phyloP scores from a whole-genome alignment of 2,797 vertebrate genomes.

The Pseudochirops corinnae region DNA sequence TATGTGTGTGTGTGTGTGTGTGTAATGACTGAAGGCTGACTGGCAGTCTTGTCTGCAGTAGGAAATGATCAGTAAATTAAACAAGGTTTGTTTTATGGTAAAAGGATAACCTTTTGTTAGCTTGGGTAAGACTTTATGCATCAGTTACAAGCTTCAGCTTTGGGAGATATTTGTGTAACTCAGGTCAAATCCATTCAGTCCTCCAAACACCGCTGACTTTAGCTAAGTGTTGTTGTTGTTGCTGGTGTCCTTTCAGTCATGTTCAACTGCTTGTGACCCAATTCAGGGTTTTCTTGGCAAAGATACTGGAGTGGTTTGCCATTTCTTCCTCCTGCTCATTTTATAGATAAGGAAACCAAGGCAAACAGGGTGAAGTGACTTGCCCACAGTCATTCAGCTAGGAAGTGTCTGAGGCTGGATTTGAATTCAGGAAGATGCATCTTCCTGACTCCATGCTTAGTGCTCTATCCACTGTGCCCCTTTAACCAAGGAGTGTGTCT shows the following conservation, averaged over 20 bases:
- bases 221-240: not conserved
- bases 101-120: conserved; percentile 57
- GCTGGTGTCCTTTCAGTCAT: not conserved
- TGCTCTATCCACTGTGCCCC: not conserved
- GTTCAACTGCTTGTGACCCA: not conserved
- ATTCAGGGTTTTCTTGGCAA: not conserved
- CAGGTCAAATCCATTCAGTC: conserved; percentile 6
- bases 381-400: not conserved
- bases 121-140: conserved; percentile 18
- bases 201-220: not conserved
- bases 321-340: not conserved
- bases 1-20: conserved; percentile 78
- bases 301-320: not conserved
- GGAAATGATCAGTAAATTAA: conserved; percentile 60
- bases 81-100: conserved; percentile 68
- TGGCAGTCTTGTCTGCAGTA: conserved; percentile 67
- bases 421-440: not conserved
- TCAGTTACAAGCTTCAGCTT: not conserved
- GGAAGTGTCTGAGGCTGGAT: not conserved
- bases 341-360: not conserved
- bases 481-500: not conserved
- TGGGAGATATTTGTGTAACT: conserved; percentile 37
- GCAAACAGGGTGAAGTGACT: not conserved
- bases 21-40: conserved; percentile 76
- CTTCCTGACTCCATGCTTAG: not conserved